Base-by-base conservation (phyloP, 2,888 invertebrate genomes). In the Orthosia gracilis region DNA sequence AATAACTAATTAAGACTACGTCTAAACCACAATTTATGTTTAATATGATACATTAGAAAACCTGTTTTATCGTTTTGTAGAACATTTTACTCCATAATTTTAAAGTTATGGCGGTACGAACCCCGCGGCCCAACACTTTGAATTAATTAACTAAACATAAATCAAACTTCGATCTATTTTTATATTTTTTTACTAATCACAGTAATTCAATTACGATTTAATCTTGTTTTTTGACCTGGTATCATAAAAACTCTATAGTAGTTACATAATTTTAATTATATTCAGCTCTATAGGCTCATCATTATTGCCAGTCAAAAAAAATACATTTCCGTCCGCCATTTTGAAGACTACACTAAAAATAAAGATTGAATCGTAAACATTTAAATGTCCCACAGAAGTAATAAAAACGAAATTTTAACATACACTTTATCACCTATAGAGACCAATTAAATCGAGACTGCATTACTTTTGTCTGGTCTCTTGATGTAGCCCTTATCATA, bases 91-190 rank as follows among this genome's bases (percentile, higher is more conserved):
- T 73, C 78, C 79, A 81, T 85, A 76, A 83, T 78, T 78, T 79
- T 66, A 74, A 75, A 82, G 80, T 87, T 86, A 87, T 73, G 69
- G 59, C 80, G 69, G 26, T 63, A 80, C 45, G 67, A 64, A 66
- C 70, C 87, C 85, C 67, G 78, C 74, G 87, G 87, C 85, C 4
- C 0, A 80, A 69, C 78, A 71, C 69, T 87, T 80, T 80, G 86
- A 86, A 84, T 84, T 86, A 84, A 86, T 86, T 84, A 86, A 77
- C 69, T 55, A 18, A 15, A 59, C 70, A 85, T 87, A 86, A 86
- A 86, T 86, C 86, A 85, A 82, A 78, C 26, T 74, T 80, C 78
- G 78, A 78, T 87, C 83, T 74, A 77, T 77, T 73, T 76, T 79
- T 73, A 74, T 57, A 52, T 66, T 74, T 78, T 77, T 84, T 85